Evolutionary conservation across 35 echinoderm and acorn worm species (phyloP).

Genomic region (Holothuria glaberrima): DNA sequence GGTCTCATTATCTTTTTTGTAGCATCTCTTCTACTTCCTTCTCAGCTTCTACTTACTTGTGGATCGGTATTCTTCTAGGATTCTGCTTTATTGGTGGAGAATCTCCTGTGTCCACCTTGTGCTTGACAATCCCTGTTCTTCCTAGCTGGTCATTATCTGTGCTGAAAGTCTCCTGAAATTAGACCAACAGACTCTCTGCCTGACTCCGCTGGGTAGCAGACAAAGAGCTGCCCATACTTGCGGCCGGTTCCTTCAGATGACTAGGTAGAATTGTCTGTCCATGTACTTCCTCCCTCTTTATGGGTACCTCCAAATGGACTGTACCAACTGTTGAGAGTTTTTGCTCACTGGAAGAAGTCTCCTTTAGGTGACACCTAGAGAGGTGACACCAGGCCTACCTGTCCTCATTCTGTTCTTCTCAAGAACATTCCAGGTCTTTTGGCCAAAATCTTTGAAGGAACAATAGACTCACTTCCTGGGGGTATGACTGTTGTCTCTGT

Average conservation of each 20-base stretch:
- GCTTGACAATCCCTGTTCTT: neutral
- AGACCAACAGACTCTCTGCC: too few species aligned
- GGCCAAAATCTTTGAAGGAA: too few species aligned
- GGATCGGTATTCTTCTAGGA: neutral
- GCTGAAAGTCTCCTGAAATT: too few species aligned
- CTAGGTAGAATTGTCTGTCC: neutral
- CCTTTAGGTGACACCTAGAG: too few species aligned
- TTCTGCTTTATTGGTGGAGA: neutral
- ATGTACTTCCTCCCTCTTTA: neutral
- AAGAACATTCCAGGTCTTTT: too few species aligned
- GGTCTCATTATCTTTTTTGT: neutral
- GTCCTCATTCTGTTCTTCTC: too few species aligned
- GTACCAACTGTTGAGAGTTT: neutral
- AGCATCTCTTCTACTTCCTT: neutral
- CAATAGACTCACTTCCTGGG: too few species aligned
- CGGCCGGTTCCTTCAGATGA: neutral
- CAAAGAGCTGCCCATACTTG: neutral
- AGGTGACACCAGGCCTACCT: too few species aligned
- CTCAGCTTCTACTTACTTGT: neutral
- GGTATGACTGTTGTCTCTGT: too few species aligned
- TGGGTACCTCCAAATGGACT: neutral
- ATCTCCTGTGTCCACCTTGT: neutral
- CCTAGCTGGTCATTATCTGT: too few species aligned
- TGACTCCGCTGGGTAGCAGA: neutral
- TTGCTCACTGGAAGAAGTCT: neutral